Base-by-base conservation (phyloP, 2,888 invertebrate genomes). In the Beris chalybata region DNA sequence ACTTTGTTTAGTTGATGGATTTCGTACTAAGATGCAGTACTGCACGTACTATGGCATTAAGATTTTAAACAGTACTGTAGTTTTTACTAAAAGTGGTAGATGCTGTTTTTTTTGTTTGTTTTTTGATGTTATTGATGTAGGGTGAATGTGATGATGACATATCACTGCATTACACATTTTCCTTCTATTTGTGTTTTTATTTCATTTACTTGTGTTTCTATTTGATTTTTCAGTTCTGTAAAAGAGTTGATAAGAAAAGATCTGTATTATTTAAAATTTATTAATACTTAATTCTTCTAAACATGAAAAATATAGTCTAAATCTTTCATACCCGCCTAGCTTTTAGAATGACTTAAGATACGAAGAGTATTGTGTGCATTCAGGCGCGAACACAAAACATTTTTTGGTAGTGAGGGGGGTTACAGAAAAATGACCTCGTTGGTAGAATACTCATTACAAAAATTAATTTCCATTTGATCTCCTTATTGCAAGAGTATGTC, bases 181-280 rank as follows among this genome's bases (percentile, higher is more conserved):
- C 93, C 94, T 87, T 95, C 95, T 84, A 95, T 91, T 86, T 94
- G 93, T 82, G 93, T 89, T 86, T 95, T 95, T 83, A 95, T 87
- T 87, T 95, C 95, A 84, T 91, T 95, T 85, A 95, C 94, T 89
- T 95, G 95, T 83, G 93, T 91, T 86, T 95, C 95, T 87, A 95
- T 90, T 85, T 93, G 92, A 86, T 95, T 95, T 89, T 95, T 95
- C 88, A 95, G 85, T 86, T 95, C 95, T 95, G 92, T 75, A 92
- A 91, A 79, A 77, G 80, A 77, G 77, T 22, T 22, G 22, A 22
- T 22, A 22, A 22, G 3, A 22, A 3, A 22, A 22, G 22, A 22
- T 2, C 22, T 22, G 22, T 22, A 22, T 22, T 22, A 22, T 22
- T 22, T 22, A 22, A 22, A 22, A 22, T 22, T 22, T 22, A 22